These are phyloP conservation scores for Sternotherus odoratus DNA, from an alignment of 2,797 vertebrate species.

Conservation along the genomic window DNA sequence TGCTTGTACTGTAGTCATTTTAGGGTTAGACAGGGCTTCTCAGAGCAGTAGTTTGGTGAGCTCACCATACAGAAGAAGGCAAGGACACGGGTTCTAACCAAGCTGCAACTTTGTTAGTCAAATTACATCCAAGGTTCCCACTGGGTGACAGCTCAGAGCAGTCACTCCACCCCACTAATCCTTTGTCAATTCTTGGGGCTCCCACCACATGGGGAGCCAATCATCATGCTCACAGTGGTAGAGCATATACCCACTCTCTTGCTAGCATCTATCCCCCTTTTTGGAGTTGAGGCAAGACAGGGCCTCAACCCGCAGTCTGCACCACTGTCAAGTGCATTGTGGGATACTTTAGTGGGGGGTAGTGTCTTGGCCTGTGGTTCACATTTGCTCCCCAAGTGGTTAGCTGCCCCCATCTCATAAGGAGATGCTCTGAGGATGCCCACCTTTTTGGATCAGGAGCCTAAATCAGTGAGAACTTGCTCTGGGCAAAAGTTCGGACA, in stretches of 20 bases:
- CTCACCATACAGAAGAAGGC: neutral
- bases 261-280: neutral
- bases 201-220: neutral
- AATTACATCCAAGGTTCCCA: neutral
- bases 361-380: neutral
- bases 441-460: neutral
- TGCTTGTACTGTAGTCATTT: conserved; percentile 42
- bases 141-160: neutral
- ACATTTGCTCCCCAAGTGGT: neutral
- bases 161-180: neutral
- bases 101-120: neutral
- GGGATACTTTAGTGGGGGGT: neutral
- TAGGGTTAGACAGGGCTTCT: conserved; percentile 41
- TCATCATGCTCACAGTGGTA: neutral
- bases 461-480: neutral
- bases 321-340: neutral
- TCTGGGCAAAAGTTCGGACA: neutral
- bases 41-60: neutral
- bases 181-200: neutral
- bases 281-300: neutral
- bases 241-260: neutral
- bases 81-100: neutral
- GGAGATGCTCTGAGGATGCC: neutral
- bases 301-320: neutral
- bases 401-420: neutral